A percentile compares a stretch with the other conserved stretches of the same genome.
Evolutionary conservation across 2,888 invertebrate species (phyloP).

Genomic region (Leptopterna dolabrata): DNA sequence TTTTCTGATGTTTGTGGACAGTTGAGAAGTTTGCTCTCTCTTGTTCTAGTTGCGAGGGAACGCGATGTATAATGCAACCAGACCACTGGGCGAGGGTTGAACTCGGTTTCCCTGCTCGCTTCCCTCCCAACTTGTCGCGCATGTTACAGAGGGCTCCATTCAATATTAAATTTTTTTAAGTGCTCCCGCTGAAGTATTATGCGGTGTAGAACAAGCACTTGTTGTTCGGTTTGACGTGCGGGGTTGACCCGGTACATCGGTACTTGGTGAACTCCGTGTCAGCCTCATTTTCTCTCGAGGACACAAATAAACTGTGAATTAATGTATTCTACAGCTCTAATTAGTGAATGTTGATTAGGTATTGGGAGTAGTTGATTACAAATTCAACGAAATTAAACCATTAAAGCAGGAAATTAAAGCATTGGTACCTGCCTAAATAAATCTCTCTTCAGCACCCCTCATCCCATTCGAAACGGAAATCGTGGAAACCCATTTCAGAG

Average conservation of each 20-base stretch:
- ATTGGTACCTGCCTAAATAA: too few species aligned
- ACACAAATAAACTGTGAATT: not conserved
- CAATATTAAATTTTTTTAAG: constrained; percentile 9
- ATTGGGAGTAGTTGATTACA: too few species aligned
- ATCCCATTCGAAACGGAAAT: too few species aligned
- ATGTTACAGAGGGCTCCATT: not conserved
- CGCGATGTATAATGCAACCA: not conserved
- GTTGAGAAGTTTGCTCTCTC: not conserved
- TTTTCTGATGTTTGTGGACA: not conserved
- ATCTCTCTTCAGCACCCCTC: too few species aligned
- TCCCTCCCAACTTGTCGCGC: not conserved
- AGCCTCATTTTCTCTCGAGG: not conserved
- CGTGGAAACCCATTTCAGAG: too few species aligned
- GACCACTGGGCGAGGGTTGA: not conserved
- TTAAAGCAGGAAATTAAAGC: too few species aligned
- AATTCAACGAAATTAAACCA: too few species aligned
- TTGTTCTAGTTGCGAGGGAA: not conserved
- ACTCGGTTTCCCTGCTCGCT: not conserved
- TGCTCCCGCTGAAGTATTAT: not conserved
- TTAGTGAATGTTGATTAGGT: too few species aligned
- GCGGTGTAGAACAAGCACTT: not conserved
- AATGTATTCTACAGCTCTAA: too few species aligned
- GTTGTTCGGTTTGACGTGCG: not conserved
- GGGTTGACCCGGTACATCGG: not conserved
- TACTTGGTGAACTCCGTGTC: not conserved